Evolutionary conservation across 2,797 vertebrate species (phyloP).

Genomic region (Amphiprion clarkii): DNA sequence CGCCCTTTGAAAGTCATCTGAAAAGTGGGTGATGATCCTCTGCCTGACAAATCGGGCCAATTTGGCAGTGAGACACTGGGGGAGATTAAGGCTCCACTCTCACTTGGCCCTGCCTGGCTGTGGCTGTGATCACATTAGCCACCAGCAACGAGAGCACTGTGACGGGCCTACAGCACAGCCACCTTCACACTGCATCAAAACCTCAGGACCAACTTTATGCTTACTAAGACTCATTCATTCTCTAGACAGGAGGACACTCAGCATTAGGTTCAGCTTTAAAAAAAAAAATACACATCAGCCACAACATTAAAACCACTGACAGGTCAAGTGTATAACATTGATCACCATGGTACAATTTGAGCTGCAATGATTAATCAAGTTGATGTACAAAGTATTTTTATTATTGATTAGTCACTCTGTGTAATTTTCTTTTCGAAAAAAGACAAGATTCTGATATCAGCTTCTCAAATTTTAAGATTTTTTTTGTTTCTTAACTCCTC

Average conservation of each 20-base stretch:
- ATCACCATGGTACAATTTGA: no score
- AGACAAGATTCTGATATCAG: no score
- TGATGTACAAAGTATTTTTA: no score
- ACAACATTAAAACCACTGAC: no score
- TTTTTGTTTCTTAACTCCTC: no score
- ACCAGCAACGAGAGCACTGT: conserved; percentile 64
- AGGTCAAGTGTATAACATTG: not conserved
- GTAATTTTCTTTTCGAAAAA: no score
- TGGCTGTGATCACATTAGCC: conserved; percentile 79
- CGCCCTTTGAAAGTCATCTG: conserved; percentile 73
- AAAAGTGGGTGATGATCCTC: conserved; percentile 73
- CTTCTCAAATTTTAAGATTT: no score
- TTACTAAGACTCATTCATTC: not conserved
- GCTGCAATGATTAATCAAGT: no score
- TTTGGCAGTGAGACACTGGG: conserved; percentile 75
- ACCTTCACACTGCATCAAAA: conserved; percentile 60
- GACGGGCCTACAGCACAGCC: conserved; percentile 59
- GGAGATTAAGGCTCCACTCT: conserved; percentile 73
- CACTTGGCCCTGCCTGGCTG: conserved; percentile 63
- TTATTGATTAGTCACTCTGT: no score
- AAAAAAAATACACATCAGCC: not conserved
- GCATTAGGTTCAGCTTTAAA: no score
- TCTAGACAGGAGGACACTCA: not conserved
- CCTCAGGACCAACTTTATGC: conserved; percentile 19
- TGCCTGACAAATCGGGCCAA: conserved; percentile 77